Conservation (phyloP, 2,797 vertebrate genomes). For the Somateria mollissima region DNA sequence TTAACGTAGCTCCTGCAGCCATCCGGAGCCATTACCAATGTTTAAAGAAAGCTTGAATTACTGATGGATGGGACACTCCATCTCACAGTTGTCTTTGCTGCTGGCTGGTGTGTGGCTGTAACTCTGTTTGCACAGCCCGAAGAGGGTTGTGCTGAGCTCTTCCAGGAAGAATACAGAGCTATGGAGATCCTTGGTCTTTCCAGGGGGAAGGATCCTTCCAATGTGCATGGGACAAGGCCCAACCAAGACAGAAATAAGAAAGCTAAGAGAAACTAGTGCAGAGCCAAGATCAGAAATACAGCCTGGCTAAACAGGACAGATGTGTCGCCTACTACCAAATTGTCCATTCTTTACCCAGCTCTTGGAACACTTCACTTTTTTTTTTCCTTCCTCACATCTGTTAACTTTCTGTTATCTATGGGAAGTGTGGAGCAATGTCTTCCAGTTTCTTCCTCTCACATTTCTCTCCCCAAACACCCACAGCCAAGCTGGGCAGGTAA, state of each 20-base stretch:
- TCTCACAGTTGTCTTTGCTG: neutral
- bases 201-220: neutral
- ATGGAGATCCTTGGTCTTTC: neutral
- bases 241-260: neutral
- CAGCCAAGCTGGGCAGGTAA: neutral
- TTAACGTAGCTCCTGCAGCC: neutral
- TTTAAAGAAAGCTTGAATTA: neutral
- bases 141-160: neutral
- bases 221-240: neutral
- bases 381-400: neutral
- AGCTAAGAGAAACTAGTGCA: neutral
- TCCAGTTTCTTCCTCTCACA: neutral
- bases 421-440: neutral
- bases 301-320: neutral
- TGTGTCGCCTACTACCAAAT: neutral
- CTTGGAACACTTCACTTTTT: constrained; percentile 21
- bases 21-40: neutral
- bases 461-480: neutral
- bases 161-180: neutral
- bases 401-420: neutral
- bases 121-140: neutral
- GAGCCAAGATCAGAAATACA: neutral
- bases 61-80: neutral
- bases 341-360: neutral
- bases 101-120: neutral